A percentile compares a stretch with the other conserved stretches of the same genome.
These are phyloP conservation scores for Malthinus seriepunctatus DNA, from an alignment of 2,888 invertebrate genomes.

Conservation along the genomic window DNA sequence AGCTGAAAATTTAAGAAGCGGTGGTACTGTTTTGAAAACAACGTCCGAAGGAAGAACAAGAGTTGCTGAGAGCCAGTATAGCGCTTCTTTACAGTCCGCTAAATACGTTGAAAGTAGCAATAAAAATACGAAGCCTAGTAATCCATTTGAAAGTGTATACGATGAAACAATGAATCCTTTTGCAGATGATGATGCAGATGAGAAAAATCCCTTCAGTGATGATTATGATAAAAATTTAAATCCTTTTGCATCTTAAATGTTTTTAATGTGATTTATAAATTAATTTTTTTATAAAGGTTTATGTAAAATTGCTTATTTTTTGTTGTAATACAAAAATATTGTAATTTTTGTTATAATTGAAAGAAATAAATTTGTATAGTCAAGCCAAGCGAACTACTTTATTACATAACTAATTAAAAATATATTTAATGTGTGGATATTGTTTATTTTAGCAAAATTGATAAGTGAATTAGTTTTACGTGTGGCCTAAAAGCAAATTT, in stretches of 20 bases:
- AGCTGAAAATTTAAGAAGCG: slow-evolving; percentile 41
- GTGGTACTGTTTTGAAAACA: slow-evolving; percentile 56
- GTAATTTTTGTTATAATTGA: background rate
- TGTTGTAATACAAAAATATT: background rate
- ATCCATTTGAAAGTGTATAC: slow-evolving; percentile 54
- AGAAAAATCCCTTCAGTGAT: slow-evolving; percentile 61
- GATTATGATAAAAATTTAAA: slow-evolving; percentile 79
- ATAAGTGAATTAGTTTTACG: too few relatives aligned
- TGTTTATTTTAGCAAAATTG: too few relatives aligned
- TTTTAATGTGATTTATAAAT: slow-evolving; percentile 1
- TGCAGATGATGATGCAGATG: slow-evolving; percentile 52
- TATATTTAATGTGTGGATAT: too few relatives aligned
- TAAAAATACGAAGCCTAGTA: slow-evolving; percentile 13
- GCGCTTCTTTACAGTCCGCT: slow-evolving; percentile 64
- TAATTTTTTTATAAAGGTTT: background rate
- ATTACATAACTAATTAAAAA: too few relatives aligned
- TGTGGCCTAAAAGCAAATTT: too few relatives aligned
- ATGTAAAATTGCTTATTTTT: background rate
- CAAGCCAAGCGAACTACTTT: too few relatives aligned
- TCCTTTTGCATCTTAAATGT: slow-evolving; percentile 59
- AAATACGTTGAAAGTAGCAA: slow-evolving; percentile 30
- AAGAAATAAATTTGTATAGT: too few relatives aligned
- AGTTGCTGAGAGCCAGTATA: slow-evolving; percentile 60
- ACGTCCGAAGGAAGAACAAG: slow-evolving; percentile 64
- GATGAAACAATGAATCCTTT: slow-evolving; percentile 71